Evolutionary conservation across 2,113 vertebrate species (phyloP).

Genomic region (Aegithalos caudatus): DNA sequence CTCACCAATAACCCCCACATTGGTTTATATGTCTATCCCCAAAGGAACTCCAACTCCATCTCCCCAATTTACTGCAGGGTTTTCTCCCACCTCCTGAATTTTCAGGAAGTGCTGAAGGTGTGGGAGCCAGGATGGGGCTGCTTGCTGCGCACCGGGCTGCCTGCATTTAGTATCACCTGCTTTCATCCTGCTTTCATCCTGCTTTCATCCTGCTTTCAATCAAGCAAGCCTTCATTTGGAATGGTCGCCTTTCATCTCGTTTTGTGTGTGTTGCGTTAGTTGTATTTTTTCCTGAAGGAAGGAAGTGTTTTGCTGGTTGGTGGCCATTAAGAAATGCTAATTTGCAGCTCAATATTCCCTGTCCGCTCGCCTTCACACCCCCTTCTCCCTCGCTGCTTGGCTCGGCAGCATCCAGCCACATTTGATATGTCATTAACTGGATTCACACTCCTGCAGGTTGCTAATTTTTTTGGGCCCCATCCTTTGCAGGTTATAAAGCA

Average conservation of each 20-base stretch:
- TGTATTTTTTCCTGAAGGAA: background rate
- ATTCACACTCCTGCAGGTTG: constrained; percentile 9
- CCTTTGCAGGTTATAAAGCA: background rate
- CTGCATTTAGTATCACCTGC: background rate
- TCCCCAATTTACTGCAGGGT: background rate
- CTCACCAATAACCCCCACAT: background rate
- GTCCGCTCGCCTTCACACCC: background rate
- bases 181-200: background rate
- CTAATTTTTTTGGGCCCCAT: constrained; percentile 23
- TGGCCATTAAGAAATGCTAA: constrained; percentile 36
- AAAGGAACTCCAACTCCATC: background rate
- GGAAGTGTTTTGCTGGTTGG: background rate
- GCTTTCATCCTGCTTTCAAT: background rate
- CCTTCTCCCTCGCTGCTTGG: background rate
- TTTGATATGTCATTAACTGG: constrained; percentile 12
- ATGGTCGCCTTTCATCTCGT: background rate
- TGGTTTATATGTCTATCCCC: background rate
- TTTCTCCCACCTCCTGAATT: background rate
- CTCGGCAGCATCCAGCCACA: background rate
- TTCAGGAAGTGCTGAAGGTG: rapidly evolving
- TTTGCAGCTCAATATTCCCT: constrained; percentile 30
- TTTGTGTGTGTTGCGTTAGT: background rate
- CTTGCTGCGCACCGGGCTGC: rapidly evolving
- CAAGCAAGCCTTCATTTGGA: background rate
- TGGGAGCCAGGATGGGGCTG: background rate